A percentile compares a stretch with the other conserved stretches of the same genome.
Evolutionary conservation across 2,797 vertebrate genomes (phyloP).

Genomic region (Paramormyrops hopkinsi): DNA sequence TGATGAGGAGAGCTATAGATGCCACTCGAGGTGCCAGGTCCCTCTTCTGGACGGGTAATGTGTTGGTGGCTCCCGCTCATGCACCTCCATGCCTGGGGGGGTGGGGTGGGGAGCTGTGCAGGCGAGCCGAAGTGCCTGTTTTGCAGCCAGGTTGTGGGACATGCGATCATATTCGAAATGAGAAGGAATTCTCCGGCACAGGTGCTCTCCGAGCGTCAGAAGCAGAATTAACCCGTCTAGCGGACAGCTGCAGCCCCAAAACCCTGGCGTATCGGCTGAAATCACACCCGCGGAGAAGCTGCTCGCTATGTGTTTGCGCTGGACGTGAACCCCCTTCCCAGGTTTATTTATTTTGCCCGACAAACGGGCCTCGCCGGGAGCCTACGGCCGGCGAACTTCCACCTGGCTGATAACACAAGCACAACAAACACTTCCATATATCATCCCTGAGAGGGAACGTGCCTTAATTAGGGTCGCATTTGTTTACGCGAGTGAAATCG

Average conservation of each 20-base stretch:
- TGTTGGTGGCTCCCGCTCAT: neutral
- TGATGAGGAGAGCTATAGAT: too few species aligned
- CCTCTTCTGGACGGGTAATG: neutral
- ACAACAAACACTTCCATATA: constrained; percentile 12
- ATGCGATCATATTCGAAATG: constrained; percentile 36
- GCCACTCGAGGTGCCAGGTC: neutral
- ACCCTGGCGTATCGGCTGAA: constrained; percentile 6
- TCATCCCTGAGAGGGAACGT: constrained; percentile 22
- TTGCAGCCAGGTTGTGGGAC: neutral
- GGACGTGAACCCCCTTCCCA: constrained; percentile 6
- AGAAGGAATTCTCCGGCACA: constrained; percentile 24
- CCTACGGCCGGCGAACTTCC: neutral
- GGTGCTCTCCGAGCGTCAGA: neutral
- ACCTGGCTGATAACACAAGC: constrained; percentile 23
- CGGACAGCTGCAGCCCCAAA: constrained; percentile 13
- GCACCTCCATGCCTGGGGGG: neutral
- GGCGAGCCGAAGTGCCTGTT: neutral
- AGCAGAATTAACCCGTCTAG: constrained; percentile 10
- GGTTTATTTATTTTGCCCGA: neutral
- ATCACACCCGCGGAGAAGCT: neutral
- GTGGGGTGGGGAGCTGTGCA: neutral
- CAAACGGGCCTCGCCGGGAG: neutral
- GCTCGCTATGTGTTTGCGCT: constrained; percentile 10
- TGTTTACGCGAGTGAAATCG: constrained; percentile 15
- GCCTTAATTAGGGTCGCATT: constrained; percentile 21